phyloP scores from a whole-genome alignment of 2,797 vertebrate species.

The Manis javanica region DNA sequence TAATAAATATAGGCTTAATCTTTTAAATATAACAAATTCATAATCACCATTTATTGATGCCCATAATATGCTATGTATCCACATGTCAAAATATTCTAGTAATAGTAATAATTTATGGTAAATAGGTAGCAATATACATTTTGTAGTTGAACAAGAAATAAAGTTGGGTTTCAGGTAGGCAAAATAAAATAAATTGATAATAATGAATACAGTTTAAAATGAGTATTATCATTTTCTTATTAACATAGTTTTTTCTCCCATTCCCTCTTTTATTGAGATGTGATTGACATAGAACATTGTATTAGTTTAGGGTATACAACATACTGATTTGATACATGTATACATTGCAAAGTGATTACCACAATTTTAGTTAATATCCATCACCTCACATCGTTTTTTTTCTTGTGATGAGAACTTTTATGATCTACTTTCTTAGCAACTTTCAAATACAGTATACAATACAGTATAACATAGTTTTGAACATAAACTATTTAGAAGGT shows the following conservation, averaged over 20 bases:
- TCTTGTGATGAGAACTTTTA: neutral
- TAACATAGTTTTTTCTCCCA: neutral
- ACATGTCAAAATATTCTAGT: neutral
- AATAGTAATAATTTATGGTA: neutral
- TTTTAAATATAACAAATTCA: slow-evolving; percentile 11
- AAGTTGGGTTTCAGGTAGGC: neutral
- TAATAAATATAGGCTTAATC: neutral
- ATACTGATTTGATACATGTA: neutral
- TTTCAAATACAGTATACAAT: neutral
- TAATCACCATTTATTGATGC: neutral
- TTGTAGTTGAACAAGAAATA: neutral
- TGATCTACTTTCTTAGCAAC: neutral
- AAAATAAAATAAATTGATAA: neutral
- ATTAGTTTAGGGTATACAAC: neutral
- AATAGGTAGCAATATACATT: neutral
- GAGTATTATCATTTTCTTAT: neutral
- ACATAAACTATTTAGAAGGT: neutral
- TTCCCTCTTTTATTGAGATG: neutral
- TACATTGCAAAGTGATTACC: too few species aligned
- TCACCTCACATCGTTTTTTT: neutral
- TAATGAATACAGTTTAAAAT: slow-evolving; percentile 18
- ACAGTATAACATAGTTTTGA: neutral
- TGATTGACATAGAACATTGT: neutral
- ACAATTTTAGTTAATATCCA: neutral
- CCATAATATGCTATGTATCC: neutral